These are phyloP conservation scores for Halocynthia aurantium DNA, from an alignment of 23 tunicate genomes.

Conservation along the genomic window DNA sequence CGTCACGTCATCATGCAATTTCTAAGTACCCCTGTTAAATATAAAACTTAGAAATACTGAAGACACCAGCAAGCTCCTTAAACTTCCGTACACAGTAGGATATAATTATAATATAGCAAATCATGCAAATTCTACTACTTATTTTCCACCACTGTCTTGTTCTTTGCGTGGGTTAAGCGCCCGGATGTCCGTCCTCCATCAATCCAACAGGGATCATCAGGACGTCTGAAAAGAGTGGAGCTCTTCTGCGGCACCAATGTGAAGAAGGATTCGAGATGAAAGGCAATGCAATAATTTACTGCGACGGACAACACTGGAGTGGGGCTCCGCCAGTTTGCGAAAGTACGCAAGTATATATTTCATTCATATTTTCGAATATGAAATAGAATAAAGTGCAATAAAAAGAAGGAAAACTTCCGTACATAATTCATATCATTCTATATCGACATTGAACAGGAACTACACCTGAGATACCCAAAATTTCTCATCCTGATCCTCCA, in stretches of 20 bases:
- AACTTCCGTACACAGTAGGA: not conserved
- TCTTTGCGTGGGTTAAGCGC: not conserved
- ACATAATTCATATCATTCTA: not conserved
- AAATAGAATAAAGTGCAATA: no score
- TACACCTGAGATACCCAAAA: not conserved
- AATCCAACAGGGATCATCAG: not conserved
- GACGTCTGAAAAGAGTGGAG: not conserved
- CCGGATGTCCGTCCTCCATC: not conserved
- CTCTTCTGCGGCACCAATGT: not conserved
- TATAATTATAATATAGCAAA: not conserved
- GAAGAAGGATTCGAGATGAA: not conserved
- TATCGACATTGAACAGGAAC: not conserved
- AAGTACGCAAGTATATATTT: not conserved
- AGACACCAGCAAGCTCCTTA: no score
- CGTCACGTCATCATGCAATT: no score
- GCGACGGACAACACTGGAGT: constrained; percentile 7
- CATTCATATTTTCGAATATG: not conserved
- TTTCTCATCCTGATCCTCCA: not conserved
- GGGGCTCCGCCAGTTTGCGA: not conserved
- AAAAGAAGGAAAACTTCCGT: not conserved
- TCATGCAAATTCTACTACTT: not conserved
- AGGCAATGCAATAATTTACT: not conserved
- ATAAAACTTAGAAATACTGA: no score
- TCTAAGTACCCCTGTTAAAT: no score
- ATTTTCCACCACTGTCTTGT: not conserved